Base-by-base conservation (phyloP, 2,888 invertebrate genomes). In the Priocnemis perturbator region DNA sequence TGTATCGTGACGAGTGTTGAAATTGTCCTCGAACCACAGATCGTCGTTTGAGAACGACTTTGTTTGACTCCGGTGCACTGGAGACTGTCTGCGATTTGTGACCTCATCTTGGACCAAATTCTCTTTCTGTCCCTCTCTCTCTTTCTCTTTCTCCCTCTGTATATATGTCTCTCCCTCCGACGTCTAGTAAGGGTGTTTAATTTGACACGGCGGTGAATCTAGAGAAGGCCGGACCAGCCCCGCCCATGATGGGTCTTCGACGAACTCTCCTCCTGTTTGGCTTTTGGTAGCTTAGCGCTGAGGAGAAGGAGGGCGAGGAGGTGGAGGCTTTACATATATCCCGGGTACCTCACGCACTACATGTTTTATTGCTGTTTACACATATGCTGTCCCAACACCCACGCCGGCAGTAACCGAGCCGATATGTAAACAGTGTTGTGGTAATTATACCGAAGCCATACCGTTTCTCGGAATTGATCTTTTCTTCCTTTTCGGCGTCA, bases 301-400 rank as follows among this genome's bases (percentile, higher is more conserved):
- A 48, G 5, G 44, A 14, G 30, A 68, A 64, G 74, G 73, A 74
- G 74, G 65, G 65, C 14, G 53, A 52, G 52, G 47, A 45, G 52
- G 78, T 69, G 78, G 79, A 70, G 75, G 69, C 75, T 78, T 79
- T 80, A 80, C 79, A 85, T 80, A 79, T 50, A 37, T 53, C 53
- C 59, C 73, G 71, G 68, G 73, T 66, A 78, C 76, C 75, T 69
- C 76, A 80, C 73, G 20, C 19, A 37, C 21, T 78, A 76, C 78
- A 77, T 86, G 83, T 85, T 85, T 85, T 85, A 85, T 85, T 85
- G 83, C 85, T 85, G 86, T 85, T 85, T 85, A 85, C 84, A 85
- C 85, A 85, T 85, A 86, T 86, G 85, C 84, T 79, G 82, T 79
- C 78, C 68, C 68, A 82, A 81, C 85, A 81, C 85, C 85, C 83